Evolutionary conservation across 53 echinoderm and acorn worm genomes (phyloP).

Genomic region (Antedon mediterranea): DNA sequence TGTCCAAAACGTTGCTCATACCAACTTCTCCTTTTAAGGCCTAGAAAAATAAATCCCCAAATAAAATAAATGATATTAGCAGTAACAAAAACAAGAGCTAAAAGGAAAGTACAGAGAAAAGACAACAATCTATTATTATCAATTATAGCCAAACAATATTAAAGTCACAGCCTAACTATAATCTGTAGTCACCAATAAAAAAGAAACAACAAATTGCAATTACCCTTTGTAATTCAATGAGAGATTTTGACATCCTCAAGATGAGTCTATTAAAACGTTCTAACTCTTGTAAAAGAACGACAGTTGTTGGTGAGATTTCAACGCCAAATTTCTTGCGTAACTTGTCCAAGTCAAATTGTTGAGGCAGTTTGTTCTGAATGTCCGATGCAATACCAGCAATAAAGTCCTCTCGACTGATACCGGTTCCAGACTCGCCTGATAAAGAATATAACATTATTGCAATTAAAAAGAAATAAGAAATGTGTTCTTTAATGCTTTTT

Average conservation of each 20-base stretch:
- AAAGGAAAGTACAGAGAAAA: no score
- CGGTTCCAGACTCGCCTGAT: slow-evolving; percentile 75
- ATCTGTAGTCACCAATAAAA: neutral
- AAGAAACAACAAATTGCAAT: neutral
- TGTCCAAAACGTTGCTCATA: slow-evolving; percentile 87
- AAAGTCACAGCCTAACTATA: neutral
- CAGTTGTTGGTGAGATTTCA: slow-evolving; percentile 82
- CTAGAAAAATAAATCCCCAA: slow-evolving; percentile 5
- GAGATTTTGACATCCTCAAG: slow-evolving; percentile 67
- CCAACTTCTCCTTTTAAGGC: slow-evolving; percentile 97
- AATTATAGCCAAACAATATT: no score
- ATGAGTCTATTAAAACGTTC: slow-evolving; percentile 90
- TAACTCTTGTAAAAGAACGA: slow-evolving; percentile 87
- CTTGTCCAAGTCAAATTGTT: slow-evolving; percentile 97
- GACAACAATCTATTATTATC: neutral
- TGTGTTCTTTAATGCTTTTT: no score
- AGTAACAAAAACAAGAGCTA: no score
- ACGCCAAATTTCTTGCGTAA: slow-evolving; percentile 83
- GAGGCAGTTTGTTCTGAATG: slow-evolving; percentile 85
- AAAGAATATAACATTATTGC: no score
- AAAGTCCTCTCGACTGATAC: slow-evolving; percentile 97
- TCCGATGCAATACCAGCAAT: slow-evolving; percentile 92
- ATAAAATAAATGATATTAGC: no score
- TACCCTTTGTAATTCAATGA: slow-evolving; percentile 83
- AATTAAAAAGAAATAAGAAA: no score